Percentiles rank a stretch among this genome's conserved stretches.
phyloP scores from a whole-genome alignment of 2,888 invertebrate genomes.

The Dorcus hopei region DNA sequence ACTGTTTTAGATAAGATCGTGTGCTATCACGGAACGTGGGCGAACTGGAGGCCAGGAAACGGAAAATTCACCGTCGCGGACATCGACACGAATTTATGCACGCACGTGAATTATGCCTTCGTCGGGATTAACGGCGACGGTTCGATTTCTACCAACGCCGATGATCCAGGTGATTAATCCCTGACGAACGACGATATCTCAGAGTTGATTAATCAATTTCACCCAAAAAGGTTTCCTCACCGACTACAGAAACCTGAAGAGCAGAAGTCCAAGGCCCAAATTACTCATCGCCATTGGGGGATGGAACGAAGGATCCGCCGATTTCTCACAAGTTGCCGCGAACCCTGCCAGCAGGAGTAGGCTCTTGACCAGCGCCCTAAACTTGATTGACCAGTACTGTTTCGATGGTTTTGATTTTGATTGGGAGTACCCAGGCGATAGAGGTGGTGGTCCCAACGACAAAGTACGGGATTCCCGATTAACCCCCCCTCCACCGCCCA shows the following conservation, averaged over 20 bases:
- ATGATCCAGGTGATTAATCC: too few species aligned
- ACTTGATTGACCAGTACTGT: conserved; percentile 53
- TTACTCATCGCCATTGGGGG: conserved; percentile 57
- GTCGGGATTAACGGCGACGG: conserved; percentile 58
- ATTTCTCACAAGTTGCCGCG: conserved; percentile 48
- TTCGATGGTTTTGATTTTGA: conserved; percentile 72
- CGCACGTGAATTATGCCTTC: conserved; percentile 72
- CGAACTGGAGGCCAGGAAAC: conserved; percentile 60
- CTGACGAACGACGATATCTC: too few species aligned
- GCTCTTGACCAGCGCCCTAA: conserved; percentile 57
- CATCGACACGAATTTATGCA: conserved; percentile 67
- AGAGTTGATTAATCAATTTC: too few species aligned
- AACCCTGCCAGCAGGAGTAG: conserved; percentile 47
- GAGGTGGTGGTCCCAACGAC: conserved; percentile 45
- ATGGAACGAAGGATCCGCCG: conserved; percentile 57
- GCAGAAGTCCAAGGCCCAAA: background rate
- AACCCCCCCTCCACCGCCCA: background rate
- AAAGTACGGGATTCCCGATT: conserved; percentile 23
- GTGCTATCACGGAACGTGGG: conserved; percentile 77
- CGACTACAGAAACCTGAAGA: background rate
- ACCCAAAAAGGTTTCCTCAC: too few species aligned
- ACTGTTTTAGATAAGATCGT: too few species aligned
- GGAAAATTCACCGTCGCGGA: conserved; percentile 65
- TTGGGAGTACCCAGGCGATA: conserved; percentile 66
- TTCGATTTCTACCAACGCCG: conserved; percentile 35